A percentile compares a stretch with the other conserved stretches of the same genome.
Evolutionary conservation across 1,140 invertebrate species (phyloP).

Genomic region (Monomorium pharaonis): DNA sequence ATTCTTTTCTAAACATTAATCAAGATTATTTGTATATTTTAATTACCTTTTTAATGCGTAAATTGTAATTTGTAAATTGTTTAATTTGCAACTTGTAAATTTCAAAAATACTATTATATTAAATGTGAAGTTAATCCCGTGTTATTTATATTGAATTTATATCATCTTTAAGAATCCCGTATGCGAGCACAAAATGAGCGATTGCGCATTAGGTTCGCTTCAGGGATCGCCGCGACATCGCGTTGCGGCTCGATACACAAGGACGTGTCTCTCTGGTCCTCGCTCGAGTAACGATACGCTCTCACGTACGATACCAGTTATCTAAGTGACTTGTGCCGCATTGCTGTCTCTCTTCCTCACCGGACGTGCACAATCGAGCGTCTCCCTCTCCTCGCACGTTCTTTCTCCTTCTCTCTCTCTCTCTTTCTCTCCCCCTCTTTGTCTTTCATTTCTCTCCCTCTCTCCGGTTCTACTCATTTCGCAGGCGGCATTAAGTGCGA

Average conservation of each 20-base stretch:
- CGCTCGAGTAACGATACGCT: constrained; percentile 33
- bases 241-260: constrained; percentile 33
- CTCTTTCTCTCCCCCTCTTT: constrained; percentile 11
- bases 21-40: too few relatives aligned
- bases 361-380: constrained; percentile 18
- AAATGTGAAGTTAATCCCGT: neutral
- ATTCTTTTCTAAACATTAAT: neutral
- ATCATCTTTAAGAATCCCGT: constrained; percentile 12
- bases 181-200: neutral
- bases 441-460: constrained; percentile 2
- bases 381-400: neutral
- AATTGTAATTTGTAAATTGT: too few relatives aligned
- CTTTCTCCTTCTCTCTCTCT: constrained; percentile 20
- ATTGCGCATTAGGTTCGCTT: constrained; percentile 29
- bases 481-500: constrained; percentile 77
- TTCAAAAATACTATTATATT: too few relatives aligned
- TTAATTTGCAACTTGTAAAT: too few relatives aligned
- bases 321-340: constrained; percentile 48
- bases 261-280: constrained; percentile 11
- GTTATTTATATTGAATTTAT: neutral
- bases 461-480: constrained; percentile 68
- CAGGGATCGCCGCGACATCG: constrained; percentile 23
- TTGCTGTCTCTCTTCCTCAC: constrained; percentile 40
- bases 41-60: neutral
- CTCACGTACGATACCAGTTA: constrained; percentile 54